Conservation (phyloP, 2,797 vertebrate species). For the Enteromius thamalakanensis region DNA sequence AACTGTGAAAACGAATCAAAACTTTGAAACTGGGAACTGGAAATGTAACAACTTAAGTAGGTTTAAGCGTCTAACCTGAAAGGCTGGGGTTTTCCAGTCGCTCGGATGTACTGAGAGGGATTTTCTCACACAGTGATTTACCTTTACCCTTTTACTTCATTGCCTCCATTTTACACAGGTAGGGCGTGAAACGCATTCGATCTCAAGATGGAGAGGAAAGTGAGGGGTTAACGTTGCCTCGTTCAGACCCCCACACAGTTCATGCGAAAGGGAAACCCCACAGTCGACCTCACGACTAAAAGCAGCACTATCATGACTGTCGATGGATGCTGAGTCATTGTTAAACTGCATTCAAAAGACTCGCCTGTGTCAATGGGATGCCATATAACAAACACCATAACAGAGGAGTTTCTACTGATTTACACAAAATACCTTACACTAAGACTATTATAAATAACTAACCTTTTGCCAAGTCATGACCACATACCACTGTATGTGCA, state of each 20-base stretch:
- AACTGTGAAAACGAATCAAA: constrained; percentile 38
- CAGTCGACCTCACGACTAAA: constrained; percentile 41
- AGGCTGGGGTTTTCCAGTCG: constrained; percentile 70
- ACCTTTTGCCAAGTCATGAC: constrained; percentile 3
- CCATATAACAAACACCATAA: constrained; percentile 14
- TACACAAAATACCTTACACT: neutral
- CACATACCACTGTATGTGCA: neutral
- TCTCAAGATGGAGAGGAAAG: constrained; percentile 64
- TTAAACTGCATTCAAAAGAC: constrained; percentile 53
- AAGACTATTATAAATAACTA: constrained; percentile 9
- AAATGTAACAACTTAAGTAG: constrained; percentile 28
- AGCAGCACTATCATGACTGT: constrained; percentile 52
- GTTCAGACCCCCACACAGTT: constrained; percentile 56
- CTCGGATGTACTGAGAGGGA: constrained; percentile 47
- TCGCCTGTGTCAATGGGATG: constrained; percentile 3
- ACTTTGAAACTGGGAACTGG: constrained; percentile 29
- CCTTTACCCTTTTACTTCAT: constrained; percentile 60
- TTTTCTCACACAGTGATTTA: constrained; percentile 54
- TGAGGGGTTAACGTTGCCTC: constrained; percentile 70
- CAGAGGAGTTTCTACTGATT: constrained; percentile 4
- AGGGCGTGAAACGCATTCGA: constrained; percentile 62
- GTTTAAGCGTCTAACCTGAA: constrained; percentile 36
- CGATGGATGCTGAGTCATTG: constrained; percentile 58
- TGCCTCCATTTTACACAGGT: constrained; percentile 64
- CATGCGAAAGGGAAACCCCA: constrained; percentile 70